Evolutionary conservation across 2,888 invertebrate species (phyloP).

Genomic region (Lomographa bimaculata): DNA sequence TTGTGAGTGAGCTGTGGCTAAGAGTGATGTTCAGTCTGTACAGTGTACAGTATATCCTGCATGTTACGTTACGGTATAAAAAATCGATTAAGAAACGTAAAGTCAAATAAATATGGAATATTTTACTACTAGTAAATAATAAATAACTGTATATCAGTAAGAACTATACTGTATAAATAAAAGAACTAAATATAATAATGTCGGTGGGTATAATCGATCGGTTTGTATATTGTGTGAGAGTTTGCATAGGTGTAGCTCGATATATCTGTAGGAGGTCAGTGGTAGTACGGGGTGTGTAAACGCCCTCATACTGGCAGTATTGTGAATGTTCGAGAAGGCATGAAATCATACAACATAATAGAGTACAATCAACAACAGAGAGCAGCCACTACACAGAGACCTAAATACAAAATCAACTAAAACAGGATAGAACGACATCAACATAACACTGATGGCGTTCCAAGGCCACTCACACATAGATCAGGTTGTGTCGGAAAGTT

Average conservation of each 20-base stretch:
- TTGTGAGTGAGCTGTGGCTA: conserved; percentile 59
- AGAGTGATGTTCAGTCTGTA: conserved; percentile 65
- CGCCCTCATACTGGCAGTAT: conserved; percentile 78
- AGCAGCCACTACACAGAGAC: conserved; percentile 84
- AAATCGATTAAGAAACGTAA: no score
- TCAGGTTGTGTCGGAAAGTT: conserved; percentile 56
- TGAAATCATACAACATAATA: conserved; percentile 82
- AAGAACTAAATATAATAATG: conserved; percentile 32
- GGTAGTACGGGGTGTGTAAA: conserved; percentile 77
- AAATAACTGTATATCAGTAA: conserved; percentile 10
- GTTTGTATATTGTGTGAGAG: conserved; percentile 80
- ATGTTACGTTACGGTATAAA: no score
- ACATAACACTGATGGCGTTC: conserved; percentile 60
- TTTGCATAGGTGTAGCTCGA: conserved; percentile 79
- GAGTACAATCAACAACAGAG: conserved; percentile 82
- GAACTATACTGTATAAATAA: conserved; percentile 29
- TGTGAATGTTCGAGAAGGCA: conserved; percentile 83
- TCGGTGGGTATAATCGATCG: conserved; percentile 41
- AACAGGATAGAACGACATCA: conserved; percentile 68
- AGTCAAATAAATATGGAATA: conserved; percentile 9
- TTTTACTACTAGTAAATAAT: conserved; percentile 12
- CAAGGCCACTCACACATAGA: conserved; percentile 42
- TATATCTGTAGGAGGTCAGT: conserved; percentile 78
- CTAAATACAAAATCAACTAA: conserved; percentile 76
- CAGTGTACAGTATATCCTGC: conserved; percentile 50